Evolutionary conservation across 2,888 invertebrate species (phyloP), one percentile per base, ranked within the genome.

Genomic region (Euplagia quadripunctaria): DNA sequence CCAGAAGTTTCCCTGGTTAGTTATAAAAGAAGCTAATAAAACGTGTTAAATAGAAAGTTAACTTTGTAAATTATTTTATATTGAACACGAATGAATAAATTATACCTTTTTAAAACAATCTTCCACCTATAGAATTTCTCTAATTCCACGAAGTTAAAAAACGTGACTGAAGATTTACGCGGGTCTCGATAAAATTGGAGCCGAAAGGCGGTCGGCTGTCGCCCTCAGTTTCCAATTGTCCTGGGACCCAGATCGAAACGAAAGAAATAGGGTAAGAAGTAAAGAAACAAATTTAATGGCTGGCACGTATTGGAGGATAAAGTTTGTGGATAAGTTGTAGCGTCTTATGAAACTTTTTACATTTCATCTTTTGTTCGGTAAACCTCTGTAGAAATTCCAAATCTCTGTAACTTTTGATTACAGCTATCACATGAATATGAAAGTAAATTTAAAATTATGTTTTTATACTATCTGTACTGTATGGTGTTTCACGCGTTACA

Each of bases 221-320:
- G 46, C 17, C 12, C 41, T 49, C 69, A 63, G 17, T 69, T 12
- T 31, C 61, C 61, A 69, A 63, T 69, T 46, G 63, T 69, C 63
- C 43, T 63, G 20, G 16, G 63, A 63, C 31, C 49, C 31, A 31
- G 58, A 61, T 55, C 20, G 16, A 61, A 46, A 67, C 41, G 51
- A 67, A 67, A 31, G 52, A 49, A 67, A 49, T 61, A 61, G 61
- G 31, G 51, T 12, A 67, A 67, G 17, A 49, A 67, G 9, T 66
- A 66, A 12, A 31, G 61, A 61, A 31, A 31, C 31, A 31, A 61
- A 20, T 49, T 14, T 20, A 20, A 67, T 67, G 67, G 41, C 31
- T 17, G 67, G 31, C 67, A 52, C 61, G 61, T 51, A 49, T 67
- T 51, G 49, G 31, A 16, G 20, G 41, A 41, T 11, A 43, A 58